Conservation (phyloP, 2,113 vertebrate species). For the Panurus biarmicus region DNA sequence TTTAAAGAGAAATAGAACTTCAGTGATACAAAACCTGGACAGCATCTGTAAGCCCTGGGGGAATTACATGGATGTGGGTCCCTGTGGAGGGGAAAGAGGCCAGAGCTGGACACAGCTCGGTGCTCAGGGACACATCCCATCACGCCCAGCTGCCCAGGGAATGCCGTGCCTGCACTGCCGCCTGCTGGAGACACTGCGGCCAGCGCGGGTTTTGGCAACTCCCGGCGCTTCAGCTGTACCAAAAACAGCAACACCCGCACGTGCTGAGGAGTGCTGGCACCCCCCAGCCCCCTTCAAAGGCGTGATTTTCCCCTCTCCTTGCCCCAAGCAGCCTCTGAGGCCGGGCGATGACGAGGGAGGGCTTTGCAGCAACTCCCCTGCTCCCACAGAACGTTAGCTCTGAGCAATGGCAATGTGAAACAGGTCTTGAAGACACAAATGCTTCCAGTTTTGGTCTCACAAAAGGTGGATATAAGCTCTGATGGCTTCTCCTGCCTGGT, state of each 20-base stretch:
- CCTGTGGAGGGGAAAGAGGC: neutral
- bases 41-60: neutral
- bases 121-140: neutral
- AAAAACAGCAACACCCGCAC: neutral
- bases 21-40: neutral
- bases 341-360: rapidly evolving
- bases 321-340: neutral
- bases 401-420: neutral
- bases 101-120: neutral
- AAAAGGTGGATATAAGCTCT: neutral
- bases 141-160: neutral
- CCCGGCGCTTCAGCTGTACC: rapidly evolving
- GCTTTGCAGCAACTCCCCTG: neutral
- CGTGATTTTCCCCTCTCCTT: neutral
- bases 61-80: neutral
- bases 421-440: neutral
- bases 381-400: rapidly evolving
- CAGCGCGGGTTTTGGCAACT: neutral
- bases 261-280: neutral
- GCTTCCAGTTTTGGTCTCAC: neutral
- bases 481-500: neutral
- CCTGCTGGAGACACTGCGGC: conserved; percentile 8
- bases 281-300: neutral
- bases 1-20: neutral
- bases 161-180: neutral